phyloP scores from a whole-genome alignment of 1,140 invertebrate genomes.

The Aleiodes sp. region DNA sequence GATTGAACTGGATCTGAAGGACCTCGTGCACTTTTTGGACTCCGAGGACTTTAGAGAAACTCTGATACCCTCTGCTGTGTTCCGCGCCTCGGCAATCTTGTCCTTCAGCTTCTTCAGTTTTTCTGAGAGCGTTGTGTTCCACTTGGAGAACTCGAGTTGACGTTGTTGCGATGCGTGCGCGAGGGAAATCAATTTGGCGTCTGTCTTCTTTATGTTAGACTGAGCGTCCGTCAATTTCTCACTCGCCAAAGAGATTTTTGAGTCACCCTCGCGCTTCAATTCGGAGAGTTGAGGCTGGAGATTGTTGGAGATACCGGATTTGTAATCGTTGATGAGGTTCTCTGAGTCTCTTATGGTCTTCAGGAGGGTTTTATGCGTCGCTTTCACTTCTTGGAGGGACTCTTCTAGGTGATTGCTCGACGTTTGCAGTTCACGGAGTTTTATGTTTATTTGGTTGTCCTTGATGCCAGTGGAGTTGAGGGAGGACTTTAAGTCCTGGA shows the following conservation, averaged over 20 bases:
- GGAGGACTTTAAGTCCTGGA: slow-evolving; percentile 64
- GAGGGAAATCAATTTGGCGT: slow-evolving; percentile 67
- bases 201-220: slow-evolving; percentile 67
- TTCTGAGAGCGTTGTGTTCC: slow-evolving; percentile 69
- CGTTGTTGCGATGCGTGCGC: slow-evolving; percentile 66
- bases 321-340: slow-evolving; percentile 59
- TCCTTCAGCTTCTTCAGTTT: slow-evolving; percentile 76
- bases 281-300: slow-evolving; percentile 66
- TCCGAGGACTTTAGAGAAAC: slow-evolving; percentile 75
- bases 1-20: slow-evolving; percentile 72
- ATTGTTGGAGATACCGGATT: slow-evolving; percentile 52
- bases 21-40: slow-evolving; percentile 76
- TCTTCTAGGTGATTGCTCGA: slow-evolving; percentile 52
- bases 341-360: slow-evolving; percentile 59
- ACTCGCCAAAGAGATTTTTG: slow-evolving; percentile 63
- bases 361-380: slow-evolving; percentile 42
- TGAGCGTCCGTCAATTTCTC: slow-evolving; percentile 69
- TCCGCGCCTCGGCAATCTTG: slow-evolving; percentile 80
- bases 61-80: slow-evolving; percentile 83
- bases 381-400: slow-evolving; percentile 38
- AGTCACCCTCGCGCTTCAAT: slow-evolving; percentile 69
- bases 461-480: slow-evolving; percentile 66
- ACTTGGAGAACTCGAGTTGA: slow-evolving; percentile 69
- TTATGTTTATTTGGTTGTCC: slow-evolving; percentile 67
- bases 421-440: slow-evolving; percentile 60